Conservation (phyloP, 92 coral and sea anemone genomes). For the Actinernus sp. region DNA sequence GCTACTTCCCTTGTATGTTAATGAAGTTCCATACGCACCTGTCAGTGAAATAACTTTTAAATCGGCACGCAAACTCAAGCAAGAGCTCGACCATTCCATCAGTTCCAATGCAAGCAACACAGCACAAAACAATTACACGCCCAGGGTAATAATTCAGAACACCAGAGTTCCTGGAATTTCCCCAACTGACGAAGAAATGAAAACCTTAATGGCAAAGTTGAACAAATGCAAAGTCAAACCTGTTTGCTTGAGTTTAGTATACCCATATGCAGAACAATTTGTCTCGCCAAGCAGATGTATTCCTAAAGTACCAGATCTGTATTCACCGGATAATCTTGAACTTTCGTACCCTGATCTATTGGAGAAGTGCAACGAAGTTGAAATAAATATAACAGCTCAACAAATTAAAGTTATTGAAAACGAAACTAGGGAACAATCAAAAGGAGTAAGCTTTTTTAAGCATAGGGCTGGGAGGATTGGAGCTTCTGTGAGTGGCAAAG, state of each 20-base stretch:
- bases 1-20: conserved; percentile 11
- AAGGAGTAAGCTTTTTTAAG: conserved; percentile 63
- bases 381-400: conserved; percentile 32
- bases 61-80: conserved; percentile 10
- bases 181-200: neutral
- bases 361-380: conserved; percentile 43
- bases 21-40: conserved; percentile 9
- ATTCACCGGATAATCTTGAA: conserved; percentile 56
- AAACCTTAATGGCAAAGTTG: too few species aligned
- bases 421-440: conserved; percentile 46
- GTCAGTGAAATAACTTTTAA: conserved; percentile 14
- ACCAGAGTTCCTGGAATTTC: too few species aligned
- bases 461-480: too few species aligned
- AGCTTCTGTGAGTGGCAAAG: conserved; percentile 61
- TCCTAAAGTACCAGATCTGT: conserved; percentile 44
- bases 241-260: too few species aligned
- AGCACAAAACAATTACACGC: too few species aligned
- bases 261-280: conserved; percentile 65
- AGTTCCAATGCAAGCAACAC: too few species aligned
- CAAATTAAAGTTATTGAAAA: conserved; percentile 55
- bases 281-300: conserved; percentile 54
- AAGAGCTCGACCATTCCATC: too few species aligned
- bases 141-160: too few species aligned
- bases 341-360: conserved; percentile 53
- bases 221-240: too few species aligned